Percentiles rank a stretch among this genome's conserved stretches.
These are phyloP conservation scores for Sylvia atricapilla DNA, from an alignment of 2,113 vertebrate species.

Conservation along the genomic window DNA sequence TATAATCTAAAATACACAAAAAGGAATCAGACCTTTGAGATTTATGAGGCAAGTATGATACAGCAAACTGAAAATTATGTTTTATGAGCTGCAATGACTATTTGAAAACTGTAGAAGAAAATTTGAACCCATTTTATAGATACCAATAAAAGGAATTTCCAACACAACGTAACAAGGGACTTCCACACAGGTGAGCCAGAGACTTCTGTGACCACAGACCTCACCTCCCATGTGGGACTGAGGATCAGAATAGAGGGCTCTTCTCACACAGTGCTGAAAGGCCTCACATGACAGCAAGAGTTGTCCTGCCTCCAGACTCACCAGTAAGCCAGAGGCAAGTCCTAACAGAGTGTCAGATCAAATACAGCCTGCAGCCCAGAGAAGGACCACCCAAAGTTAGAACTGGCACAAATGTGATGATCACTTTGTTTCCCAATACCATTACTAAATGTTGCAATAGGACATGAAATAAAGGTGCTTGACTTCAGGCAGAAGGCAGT, in stretches of 20 bases:
- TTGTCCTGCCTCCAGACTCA: fast-evolving
- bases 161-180: fast-evolving
- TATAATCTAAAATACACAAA: not conserved
- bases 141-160: not conserved
- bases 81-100: not conserved
- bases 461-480: too few species aligned
- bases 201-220: not conserved
- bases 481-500: too few species aligned
- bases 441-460: too few species aligned
- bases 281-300: not conserved
- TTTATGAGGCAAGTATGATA: not conserved
- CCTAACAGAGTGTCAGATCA: not conserved
- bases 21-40: not conserved
- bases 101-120: not conserved
- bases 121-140: not conserved
- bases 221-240: not conserved
- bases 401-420: fast-evolving
- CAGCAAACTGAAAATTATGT: not conserved
- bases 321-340: not conserved
- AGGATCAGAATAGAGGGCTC: not conserved
- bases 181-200: not conserved
- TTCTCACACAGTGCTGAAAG: not conserved
- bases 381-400: not conserved
- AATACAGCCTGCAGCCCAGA: not conserved
- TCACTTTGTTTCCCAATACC: not conserved